Conservation (phyloP, 2,888 invertebrate genomes). For the Rhodophaea formosa region DNA sequence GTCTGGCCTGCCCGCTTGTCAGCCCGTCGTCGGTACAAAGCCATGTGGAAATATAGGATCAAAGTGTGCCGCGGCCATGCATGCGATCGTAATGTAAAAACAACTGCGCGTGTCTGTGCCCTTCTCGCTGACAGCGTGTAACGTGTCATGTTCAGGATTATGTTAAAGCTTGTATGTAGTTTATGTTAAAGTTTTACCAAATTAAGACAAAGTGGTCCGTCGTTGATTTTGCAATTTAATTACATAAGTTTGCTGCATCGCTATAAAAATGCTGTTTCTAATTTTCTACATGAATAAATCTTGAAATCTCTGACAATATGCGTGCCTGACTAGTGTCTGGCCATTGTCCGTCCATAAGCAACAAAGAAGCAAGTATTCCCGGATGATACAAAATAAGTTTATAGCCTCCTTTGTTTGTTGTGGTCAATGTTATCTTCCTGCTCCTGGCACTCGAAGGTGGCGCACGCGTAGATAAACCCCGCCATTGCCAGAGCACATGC, state of each 20-base stretch:
- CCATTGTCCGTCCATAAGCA: constrained; percentile 27
- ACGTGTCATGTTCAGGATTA: constrained; percentile 12
- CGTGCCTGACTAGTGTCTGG: background rate
- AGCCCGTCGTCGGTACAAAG: constrained; percentile 76
- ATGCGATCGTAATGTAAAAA: constrained; percentile 57
- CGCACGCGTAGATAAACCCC: constrained; percentile 61
- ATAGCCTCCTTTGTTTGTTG: constrained; percentile 66
- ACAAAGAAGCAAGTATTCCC: constrained; percentile 59
- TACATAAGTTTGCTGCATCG: background rate
- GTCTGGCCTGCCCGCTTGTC: constrained; percentile 78
- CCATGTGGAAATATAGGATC: constrained; percentile 79
- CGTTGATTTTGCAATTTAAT: background rate
- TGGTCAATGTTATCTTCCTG: constrained; percentile 65
- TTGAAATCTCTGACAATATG: background rate
- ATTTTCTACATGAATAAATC: background rate
- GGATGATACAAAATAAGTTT: constrained; percentile 73
- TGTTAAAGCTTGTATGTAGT: background rate
- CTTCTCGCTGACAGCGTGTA: background rate
- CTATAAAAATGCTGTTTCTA: background rate
- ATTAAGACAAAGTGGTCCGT: background rate
- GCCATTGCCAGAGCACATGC: constrained; percentile 24
- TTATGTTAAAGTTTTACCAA: background rate
- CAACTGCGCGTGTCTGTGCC: constrained; percentile 23
- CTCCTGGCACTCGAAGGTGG: constrained; percentile 58
- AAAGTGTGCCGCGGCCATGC: constrained; percentile 66